These are phyloP conservation scores for Drosophila formosana DNA, from an alignment of 2,888 invertebrate genomes.

Conservation along the genomic window DNA sequence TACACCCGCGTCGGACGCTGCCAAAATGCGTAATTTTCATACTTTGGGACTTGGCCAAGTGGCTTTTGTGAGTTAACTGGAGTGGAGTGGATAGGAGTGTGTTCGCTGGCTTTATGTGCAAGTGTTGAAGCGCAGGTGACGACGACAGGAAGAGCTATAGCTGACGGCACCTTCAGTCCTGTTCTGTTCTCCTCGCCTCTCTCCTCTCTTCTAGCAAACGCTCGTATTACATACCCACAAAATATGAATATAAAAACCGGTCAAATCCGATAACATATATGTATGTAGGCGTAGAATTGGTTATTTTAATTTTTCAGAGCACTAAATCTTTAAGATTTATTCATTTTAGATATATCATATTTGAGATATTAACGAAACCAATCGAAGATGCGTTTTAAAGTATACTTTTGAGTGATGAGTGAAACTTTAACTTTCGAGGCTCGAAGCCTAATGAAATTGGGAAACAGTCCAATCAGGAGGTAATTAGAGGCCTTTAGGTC, in stretches of 20 bases:
- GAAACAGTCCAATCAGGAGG: constrained; percentile 11
- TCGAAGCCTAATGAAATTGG: background rate
- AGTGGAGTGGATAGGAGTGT: background rate
- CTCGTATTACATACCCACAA: constrained; percentile 2
- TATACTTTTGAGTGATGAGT: background rate
- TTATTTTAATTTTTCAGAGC: background rate
- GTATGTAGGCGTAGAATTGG: background rate
- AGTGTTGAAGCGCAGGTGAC: constrained; percentile 80
- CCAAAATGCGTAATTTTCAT: constrained; percentile 73
- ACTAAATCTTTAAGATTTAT: constrained; percentile 5
- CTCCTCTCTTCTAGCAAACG: background rate
- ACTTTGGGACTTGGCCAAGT: constrained; percentile 49
- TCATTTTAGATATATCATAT: background rate
- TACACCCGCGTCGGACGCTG: constrained; percentile 58
- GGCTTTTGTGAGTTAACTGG: constrained; percentile 31
- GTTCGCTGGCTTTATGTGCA: constrained; percentile 61
- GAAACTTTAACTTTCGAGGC: background rate
- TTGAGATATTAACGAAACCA: too few relatives aligned
- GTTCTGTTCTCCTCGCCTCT: background rate
- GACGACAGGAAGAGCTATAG: constrained; percentile 57
- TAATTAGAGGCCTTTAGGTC: constrained; percentile 8
- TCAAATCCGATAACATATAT: constrained; percentile 6
- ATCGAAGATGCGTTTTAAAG: background rate
- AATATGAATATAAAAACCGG: constrained; percentile 14
- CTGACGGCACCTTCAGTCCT: constrained; percentile 28